These are phyloP conservation scores for Drosophila parthenogenetica DNA, from an alignment of 2,888 invertebrate genomes.

Conservation along the genomic window DNA sequence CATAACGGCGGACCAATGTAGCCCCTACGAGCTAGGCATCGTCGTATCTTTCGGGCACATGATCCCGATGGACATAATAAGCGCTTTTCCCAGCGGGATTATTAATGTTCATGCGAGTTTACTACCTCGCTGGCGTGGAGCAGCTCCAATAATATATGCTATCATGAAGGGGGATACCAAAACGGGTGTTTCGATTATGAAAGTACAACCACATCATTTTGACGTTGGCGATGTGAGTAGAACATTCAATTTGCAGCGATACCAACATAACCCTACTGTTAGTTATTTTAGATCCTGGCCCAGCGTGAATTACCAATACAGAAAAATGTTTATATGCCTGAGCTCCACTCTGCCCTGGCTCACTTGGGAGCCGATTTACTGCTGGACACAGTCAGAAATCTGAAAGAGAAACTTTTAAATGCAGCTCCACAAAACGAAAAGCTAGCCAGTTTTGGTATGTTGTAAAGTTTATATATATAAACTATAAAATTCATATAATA, in stretches of 20 bases:
- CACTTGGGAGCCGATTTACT: conserved; percentile 89
- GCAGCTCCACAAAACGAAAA: conserved; percentile 87
- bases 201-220: conserved; percentile 92
- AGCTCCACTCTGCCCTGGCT: conserved; percentile 88
- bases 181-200: conserved; percentile 95
- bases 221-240: conserved; percentile 89
- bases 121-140: conserved; percentile 96
- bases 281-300: conserved; percentile 81
- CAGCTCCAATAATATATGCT: conserved; percentile 95
- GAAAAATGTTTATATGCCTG: conserved; percentile 88
- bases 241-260: neutral
- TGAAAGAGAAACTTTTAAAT: conserved; percentile 87
- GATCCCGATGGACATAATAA: conserved; percentile 91
- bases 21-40: conserved; percentile 92
- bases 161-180: conserved; percentile 92
- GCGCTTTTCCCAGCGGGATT: conserved; percentile 94
- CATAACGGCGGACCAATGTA: conserved; percentile 82
- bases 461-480: neutral
- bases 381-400: conserved; percentile 87
- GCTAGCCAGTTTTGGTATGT: conserved; percentile 90
- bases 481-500: neutral
- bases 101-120: conserved; percentile 97
- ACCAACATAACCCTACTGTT: conserved; percentile 1
- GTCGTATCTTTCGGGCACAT: conserved; percentile 97
- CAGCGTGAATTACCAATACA: conserved; percentile 87